Evolutionary conservation across 2,888 invertebrate species (phyloP).

Genomic region (Drosophila aldrichi): DNA sequence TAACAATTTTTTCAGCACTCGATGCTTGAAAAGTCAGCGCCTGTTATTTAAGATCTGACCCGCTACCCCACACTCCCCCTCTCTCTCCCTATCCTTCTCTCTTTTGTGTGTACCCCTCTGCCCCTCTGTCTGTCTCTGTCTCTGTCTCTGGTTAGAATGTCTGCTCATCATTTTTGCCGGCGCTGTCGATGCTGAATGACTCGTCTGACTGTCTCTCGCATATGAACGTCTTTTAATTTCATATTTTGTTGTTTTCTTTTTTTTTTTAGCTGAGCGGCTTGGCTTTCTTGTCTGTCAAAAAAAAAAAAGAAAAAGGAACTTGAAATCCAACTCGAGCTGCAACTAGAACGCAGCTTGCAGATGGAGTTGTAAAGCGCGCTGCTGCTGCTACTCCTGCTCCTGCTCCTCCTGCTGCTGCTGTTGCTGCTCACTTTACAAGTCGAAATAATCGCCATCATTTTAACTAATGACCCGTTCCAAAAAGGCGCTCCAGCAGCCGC

Average conservation of each 20-base stretch:
- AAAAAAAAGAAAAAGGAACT: constrained; percentile 19
- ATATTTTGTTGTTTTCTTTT: constrained; percentile 42
- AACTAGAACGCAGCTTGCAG: constrained; percentile 38
- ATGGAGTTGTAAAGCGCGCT: constrained; percentile 74
- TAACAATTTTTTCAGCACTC: constrained; percentile 79
- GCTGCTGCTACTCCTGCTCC: constrained; percentile 18
- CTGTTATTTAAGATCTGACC: constrained; percentile 42
- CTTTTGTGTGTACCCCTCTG: neutral
- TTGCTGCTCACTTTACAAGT: constrained; percentile 62
- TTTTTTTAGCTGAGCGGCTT: constrained; percentile 36
- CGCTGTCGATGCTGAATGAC: constrained; percentile 55
- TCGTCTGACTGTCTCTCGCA: constrained; percentile 22
- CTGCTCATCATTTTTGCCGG: constrained; percentile 57
- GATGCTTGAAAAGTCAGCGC: constrained; percentile 76
- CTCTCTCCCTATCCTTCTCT: too few species aligned
- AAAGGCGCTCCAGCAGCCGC: constrained; percentile 43
- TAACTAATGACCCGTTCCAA: constrained; percentile 75
- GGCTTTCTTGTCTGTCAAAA: constrained; percentile 45
- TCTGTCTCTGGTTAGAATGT: constrained; percentile 62
- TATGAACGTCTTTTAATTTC: constrained; percentile 75
- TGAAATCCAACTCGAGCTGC: constrained; percentile 33
- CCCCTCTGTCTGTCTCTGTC: neutral
- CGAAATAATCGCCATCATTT: constrained; percentile 80
- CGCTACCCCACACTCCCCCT: neutral
- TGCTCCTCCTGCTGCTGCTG: constrained; percentile 34